phyloP scores from a whole-genome alignment of 2,888 invertebrate species.

The Myopa testacea region DNA sequence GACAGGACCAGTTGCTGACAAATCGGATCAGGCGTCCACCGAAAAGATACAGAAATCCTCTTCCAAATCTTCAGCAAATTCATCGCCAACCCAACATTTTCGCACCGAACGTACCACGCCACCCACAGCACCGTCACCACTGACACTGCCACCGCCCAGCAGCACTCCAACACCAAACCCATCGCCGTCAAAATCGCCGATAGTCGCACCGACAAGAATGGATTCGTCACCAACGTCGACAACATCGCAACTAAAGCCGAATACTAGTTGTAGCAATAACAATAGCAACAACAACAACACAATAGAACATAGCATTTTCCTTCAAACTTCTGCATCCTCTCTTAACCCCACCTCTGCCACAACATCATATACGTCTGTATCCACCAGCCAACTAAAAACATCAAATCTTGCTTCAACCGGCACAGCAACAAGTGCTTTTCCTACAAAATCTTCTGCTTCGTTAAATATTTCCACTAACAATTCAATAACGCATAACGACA shows the following conservation, averaged over 20 bases:
- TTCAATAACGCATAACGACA: slow-evolving; percentile 15
- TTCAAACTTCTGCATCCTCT: slow-evolving; percentile 36
- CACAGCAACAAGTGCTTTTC: slow-evolving; percentile 40
- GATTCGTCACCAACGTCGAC: slow-evolving; percentile 49
- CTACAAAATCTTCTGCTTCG: slow-evolving; percentile 17
- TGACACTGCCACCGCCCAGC: slow-evolving; percentile 51
- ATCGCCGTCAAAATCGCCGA: slow-evolving; percentile 54
- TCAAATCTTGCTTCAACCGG: slow-evolving; percentile 48
- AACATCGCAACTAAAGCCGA: slow-evolving; percentile 46
- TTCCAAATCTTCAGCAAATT: slow-evolving; percentile 48
- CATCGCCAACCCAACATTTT: slow-evolving; percentile 47
- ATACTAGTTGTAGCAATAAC: slow-evolving; percentile 49
- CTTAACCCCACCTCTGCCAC: slow-evolving; percentile 43
- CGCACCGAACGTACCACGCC: slow-evolving; percentile 49
- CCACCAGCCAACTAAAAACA: slow-evolving; percentile 64
- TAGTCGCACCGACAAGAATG: slow-evolving; percentile 54
- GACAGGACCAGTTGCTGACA: slow-evolving; percentile 47
- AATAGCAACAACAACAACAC: slow-evolving; percentile 47
- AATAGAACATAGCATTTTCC: slow-evolving; percentile 47
- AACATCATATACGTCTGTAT: slow-evolving; percentile 49
- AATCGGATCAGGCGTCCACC: slow-evolving; percentile 43
- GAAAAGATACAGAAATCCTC: slow-evolving; percentile 51
- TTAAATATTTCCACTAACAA: slow-evolving; percentile 13
- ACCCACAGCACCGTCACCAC: slow-evolving; percentile 49
- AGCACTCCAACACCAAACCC: slow-evolving; percentile 46